Percentiles rank a stretch among this genome's conserved stretches.
phyloP scores from a whole-genome alignment of 2,113 vertebrate genomes.

The Trachemys scripta region DNA sequence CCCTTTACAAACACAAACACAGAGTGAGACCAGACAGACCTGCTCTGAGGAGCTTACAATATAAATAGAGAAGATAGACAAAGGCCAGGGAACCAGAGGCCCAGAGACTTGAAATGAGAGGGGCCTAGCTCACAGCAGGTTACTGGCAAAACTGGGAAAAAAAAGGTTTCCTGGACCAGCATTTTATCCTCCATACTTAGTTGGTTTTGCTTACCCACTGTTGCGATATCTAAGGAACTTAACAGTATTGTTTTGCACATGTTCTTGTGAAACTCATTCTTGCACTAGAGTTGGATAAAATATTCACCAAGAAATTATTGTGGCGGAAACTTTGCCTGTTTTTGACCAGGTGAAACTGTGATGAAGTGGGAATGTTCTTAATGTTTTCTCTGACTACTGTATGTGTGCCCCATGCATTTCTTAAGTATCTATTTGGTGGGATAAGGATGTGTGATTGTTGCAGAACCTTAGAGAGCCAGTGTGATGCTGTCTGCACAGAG shows the following conservation, averaged over 20 bases:
- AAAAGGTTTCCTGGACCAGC: background rate
- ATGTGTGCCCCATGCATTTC: too few species aligned
- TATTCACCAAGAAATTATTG: background rate
- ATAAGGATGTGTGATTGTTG: too few species aligned
- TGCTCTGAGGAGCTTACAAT: background rate
- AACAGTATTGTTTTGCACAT: background rate
- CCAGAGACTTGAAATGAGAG: background rate
- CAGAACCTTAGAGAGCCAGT: too few species aligned
- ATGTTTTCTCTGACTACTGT: too few species aligned
- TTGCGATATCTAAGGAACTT: background rate
- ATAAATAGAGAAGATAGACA: background rate
- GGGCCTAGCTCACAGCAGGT: background rate
- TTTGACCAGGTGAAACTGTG: background rate
- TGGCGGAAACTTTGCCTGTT: background rate
- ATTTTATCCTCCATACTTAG: background rate
- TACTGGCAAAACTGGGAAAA: background rate
- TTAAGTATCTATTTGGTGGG: too few species aligned
- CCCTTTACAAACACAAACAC: background rate
- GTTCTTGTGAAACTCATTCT: background rate
- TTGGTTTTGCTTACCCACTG: background rate
- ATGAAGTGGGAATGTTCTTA: too few species aligned
- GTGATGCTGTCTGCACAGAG: too few species aligned
- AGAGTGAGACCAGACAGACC: background rate
- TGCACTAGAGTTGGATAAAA: background rate
- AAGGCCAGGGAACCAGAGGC: background rate